Percentiles rank a stretch among this genome's conserved stretches.
phyloP scores from a whole-genome alignment of 2,888 invertebrate genomes.

The Lycaena phlaeas region DNA sequence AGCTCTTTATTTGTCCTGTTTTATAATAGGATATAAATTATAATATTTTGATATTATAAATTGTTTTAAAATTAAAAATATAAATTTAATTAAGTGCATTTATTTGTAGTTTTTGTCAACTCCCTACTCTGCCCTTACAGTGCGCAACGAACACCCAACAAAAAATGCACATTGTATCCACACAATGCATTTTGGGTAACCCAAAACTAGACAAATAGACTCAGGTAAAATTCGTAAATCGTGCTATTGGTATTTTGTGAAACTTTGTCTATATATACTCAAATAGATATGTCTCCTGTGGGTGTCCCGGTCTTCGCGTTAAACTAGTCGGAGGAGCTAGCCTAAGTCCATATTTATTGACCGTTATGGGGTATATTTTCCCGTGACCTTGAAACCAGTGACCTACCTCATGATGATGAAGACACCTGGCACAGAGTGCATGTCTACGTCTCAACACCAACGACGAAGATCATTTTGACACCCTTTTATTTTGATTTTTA shows the following conservation, averaged over 20 bases:
- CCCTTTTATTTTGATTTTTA: too few relatives aligned
- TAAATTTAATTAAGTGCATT: too few relatives aligned
- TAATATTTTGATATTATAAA: too few relatives aligned
- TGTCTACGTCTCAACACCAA: constrained; percentile 37
- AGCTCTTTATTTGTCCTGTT: too few relatives aligned
- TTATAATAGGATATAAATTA: too few relatives aligned
- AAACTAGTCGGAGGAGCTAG: constrained; percentile 53
- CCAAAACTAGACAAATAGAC: constrained; percentile 36
- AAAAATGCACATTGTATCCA: neutral
- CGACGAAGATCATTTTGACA: constrained; percentile 58
- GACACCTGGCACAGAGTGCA: constrained; percentile 56
- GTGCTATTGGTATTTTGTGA: constrained; percentile 38
- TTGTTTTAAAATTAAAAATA: too few relatives aligned
- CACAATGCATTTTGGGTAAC: constrained; percentile 11
- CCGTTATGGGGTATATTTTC: constrained; percentile 15
- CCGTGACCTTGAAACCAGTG: constrained; percentile 26
- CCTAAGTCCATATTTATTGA: constrained; percentile 27
- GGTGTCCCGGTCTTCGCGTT: constrained; percentile 64
- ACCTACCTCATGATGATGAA: constrained; percentile 47
- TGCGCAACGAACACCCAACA: too few relatives aligned
- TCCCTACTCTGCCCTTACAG: neutral
- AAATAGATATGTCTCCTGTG: constrained; percentile 5
- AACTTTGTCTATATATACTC: constrained; percentile 25
- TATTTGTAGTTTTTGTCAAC: too few relatives aligned
- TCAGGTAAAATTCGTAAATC: constrained; percentile 49